Conservation (phyloP, 2,113 vertebrate species). For the Strix uralensis region DNA sequence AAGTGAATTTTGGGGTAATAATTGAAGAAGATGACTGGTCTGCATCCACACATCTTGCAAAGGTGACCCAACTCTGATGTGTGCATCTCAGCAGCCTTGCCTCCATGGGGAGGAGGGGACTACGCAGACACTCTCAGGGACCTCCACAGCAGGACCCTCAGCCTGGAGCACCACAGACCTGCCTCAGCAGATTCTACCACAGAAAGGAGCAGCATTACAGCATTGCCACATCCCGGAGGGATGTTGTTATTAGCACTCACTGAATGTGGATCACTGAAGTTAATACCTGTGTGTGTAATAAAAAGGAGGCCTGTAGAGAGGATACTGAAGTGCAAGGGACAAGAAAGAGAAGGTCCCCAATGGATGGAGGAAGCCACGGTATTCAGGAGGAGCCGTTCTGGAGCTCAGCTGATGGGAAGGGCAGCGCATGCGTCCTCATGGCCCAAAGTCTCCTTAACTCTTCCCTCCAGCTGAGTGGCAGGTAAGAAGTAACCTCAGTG, state of each 20-base stretch:
- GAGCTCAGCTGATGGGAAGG: not conserved
- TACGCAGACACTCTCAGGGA: not conserved
- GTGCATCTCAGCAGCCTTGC: not conserved
- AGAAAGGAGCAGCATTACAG: not conserved
- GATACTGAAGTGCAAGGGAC: not conserved
- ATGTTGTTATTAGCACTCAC: not conserved
- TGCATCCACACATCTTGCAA: not conserved
- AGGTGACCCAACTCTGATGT: not conserved
- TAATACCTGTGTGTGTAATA: not conserved
- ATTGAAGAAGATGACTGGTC: not conserved
- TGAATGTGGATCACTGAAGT: not conserved
- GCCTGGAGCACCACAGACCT: not conserved
- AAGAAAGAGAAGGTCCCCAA: not conserved
- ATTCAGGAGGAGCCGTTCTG: not conserved
- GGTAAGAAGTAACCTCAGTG: conserved; percentile 43
- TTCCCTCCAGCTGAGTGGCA: not conserved
- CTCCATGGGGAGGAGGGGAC: not conserved
- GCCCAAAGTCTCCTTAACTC: conserved; percentile 14
- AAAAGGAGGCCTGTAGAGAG: not conserved
- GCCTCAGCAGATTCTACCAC: not conserved
- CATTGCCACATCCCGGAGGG: not conserved
- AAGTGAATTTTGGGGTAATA: not conserved
- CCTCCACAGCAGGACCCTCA: not conserved
- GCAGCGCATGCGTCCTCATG: accelerated
- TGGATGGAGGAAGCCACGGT: not conserved